Evolutionary conservation across 2,797 vertebrate species (phyloP), one percentile per base, ranked within the genome.

Genomic region (Leucoraja ocellata): DNA sequence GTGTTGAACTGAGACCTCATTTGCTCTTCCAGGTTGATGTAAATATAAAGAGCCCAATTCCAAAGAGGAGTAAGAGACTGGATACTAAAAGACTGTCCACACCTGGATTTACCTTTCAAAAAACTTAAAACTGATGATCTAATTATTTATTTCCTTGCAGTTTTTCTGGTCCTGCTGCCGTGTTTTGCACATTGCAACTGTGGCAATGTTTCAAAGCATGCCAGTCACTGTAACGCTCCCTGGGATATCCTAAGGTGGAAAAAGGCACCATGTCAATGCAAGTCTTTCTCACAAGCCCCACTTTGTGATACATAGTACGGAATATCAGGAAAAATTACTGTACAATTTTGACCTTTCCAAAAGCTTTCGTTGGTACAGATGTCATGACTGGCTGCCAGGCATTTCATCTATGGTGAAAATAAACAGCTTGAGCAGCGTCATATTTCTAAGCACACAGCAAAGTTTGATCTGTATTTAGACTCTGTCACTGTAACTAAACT

Each of bases 401-500:
- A 92, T 54, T 92, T 92, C 68, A 76, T 92, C 90, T 92, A 18
- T 92, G 73, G 90, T 46, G 39, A 92, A 74, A 54, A 92, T 92
- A 92, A 92, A 92, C 90, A 92, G 90, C 90, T 58, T 92, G 32
- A 73, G 39, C 39, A 92, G 90, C 90, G 14, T 92, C 90, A 76
- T 28, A 92, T 92, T 92, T 92, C 90, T 92, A 76, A 76, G 90
- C 46, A 92, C 39, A 92, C 90, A 92, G 73, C 36, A 92, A 92
- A 92, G 90, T 92, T 92, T 92, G 90, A 92, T 92, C 84, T 28
- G 23, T 76, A 58, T 92, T 76, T 74, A 76, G 90, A 92, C 73
- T 76, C 90, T 92, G 90, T 92, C 90, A 92, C 71, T 92, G 68
- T 54, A 92, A 92, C 90, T 76, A 74, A 92, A 92, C 71, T 76